These are phyloP conservation scores for Pantala flavescens DNA, from an alignment of 1,140 invertebrate species.

Conservation along the genomic window DNA sequence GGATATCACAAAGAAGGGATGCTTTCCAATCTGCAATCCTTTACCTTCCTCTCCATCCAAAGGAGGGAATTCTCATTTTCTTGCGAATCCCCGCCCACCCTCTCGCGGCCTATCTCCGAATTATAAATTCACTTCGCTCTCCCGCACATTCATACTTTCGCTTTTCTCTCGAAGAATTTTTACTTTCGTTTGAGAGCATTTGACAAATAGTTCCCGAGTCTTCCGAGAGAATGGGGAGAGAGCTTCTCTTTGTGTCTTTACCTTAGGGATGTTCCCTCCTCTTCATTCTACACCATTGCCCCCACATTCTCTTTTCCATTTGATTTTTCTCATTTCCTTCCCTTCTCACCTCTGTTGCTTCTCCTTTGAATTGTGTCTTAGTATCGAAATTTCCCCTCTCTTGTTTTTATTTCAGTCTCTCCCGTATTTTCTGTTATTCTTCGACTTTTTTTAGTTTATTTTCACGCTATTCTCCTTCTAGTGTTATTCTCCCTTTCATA, in stretches of 20 bases:
- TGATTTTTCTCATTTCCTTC: neutral
- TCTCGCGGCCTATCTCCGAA: neutral
- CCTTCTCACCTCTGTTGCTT: too few relatives aligned
- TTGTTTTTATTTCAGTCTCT: too few relatives aligned
- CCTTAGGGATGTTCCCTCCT: neutral
- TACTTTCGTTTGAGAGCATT: neutral
- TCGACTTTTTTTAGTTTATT: too few relatives aligned
- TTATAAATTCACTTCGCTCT: neutral
- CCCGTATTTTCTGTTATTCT: too few relatives aligned
- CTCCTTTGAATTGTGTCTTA: too few relatives aligned
- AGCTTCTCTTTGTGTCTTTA: neutral
- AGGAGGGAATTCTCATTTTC: neutral
- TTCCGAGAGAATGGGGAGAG: neutral
- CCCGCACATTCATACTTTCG: neutral
- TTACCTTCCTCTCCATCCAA: neutral
- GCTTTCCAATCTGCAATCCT: conserved; percentile 4
- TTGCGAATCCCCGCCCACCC: neutral
- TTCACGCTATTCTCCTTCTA: too few relatives aligned
- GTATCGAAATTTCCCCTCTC: too few relatives aligned
- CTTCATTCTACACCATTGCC: neutral
- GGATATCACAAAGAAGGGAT: neutral
- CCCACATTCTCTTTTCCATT: neutral
- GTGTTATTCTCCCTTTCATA: too few relatives aligned
- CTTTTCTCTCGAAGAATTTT: neutral
- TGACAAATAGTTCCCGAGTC: neutral